These are phyloP conservation scores for Miltochrista miniata DNA, from an alignment of 2,888 invertebrate genomes.

Conservation along the genomic window DNA sequence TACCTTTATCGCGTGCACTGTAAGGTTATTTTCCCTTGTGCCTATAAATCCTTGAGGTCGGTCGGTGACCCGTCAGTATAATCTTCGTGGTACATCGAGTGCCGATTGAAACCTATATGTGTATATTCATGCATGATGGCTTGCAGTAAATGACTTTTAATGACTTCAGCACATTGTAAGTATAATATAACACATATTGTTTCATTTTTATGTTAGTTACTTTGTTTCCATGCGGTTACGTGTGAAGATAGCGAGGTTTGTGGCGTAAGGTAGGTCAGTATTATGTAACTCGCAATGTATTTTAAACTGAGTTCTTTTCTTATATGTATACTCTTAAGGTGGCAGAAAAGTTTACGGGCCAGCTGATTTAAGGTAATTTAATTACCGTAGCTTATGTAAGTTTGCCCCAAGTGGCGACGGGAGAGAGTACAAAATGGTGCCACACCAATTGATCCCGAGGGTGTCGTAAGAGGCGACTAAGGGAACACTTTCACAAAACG, in stretches of 20 bases:
- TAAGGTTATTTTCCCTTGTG: conserved; percentile 16
- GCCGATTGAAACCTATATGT: conserved; percentile 26
- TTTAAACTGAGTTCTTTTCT: too few relatives aligned
- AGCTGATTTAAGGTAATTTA: too few relatives aligned
- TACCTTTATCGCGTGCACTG: fast-evolving
- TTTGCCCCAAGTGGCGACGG: too few relatives aligned
- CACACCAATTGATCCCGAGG: too few relatives aligned
- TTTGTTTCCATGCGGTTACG: conserved; percentile 8
- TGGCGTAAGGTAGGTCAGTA: conserved; percentile 6
- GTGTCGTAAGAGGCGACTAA: too few relatives aligned
- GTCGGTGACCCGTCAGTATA: conserved; percentile 56
- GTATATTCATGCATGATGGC: conserved; percentile 29
- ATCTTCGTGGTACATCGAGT: conserved; percentile 41
- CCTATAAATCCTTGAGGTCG: conserved; percentile 56
- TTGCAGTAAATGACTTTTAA: conserved; percentile 17
- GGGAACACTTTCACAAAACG: too few relatives aligned
- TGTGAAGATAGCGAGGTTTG: background rate
- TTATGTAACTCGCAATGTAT: background rate
- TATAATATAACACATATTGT: background rate
- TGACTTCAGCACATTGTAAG: conserved; percentile 12
- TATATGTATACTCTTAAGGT: too few relatives aligned
- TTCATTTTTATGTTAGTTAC: conserved; percentile 1
- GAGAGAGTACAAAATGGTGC: too few relatives aligned
- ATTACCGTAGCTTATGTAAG: too few relatives aligned
- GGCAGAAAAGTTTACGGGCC: too few relatives aligned